phyloP scores from a whole-genome alignment of 2,888 invertebrate genomes.

The Macrosiphum euphorbiae region DNA sequence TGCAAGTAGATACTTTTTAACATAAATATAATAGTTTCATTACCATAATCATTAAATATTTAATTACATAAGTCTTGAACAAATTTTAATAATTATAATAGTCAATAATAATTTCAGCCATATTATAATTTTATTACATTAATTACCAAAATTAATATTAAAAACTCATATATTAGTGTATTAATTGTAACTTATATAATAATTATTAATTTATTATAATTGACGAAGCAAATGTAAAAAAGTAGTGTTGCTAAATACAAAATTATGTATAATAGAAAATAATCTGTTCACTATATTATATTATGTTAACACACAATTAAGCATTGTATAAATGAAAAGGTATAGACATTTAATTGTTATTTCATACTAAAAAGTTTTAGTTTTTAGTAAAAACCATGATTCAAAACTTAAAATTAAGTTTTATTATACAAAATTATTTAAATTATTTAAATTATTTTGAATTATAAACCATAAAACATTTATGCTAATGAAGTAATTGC shows the following conservation, averaged over 20 bases:
- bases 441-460: neutral
- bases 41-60: slow-evolving; percentile 18
- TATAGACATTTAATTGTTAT: neutral
- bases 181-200: neutral
- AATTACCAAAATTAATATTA: neutral
- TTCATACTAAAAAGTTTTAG: neutral
- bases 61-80: neutral
- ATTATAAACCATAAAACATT: neutral
- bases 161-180: neutral
- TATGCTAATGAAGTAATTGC: neutral
- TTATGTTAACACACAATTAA: neutral
- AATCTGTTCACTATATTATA: neutral
- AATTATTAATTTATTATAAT: neutral
- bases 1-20: neutral
- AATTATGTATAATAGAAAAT: neutral
- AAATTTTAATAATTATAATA: neutral
- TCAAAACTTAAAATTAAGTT: neutral
- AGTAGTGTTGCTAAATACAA: neutral
- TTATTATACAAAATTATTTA: neutral
- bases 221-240: neutral
- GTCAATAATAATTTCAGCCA: neutral
- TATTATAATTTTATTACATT: neutral
- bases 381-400: neutral
- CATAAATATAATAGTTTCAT: neutral
- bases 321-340: neutral